phyloP scores from a whole-genome alignment of 2,797 vertebrate species.

The Rhinichthys osculus region DNA sequence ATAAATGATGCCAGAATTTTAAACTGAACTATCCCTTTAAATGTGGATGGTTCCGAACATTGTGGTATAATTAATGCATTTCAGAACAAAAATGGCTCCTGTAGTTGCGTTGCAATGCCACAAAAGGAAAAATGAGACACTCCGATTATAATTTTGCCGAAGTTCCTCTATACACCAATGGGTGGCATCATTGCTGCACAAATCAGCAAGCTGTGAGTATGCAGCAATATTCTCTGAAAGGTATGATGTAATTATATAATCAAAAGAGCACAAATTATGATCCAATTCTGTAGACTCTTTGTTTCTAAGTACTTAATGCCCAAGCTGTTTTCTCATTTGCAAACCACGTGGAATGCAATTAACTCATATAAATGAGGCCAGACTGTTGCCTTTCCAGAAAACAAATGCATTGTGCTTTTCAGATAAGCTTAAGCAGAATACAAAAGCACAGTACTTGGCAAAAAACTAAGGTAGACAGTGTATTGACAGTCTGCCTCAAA shows the following conservation, averaged over 20 bases:
- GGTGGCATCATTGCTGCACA: conserved; percentile 39
- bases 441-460: not conserved
- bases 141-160: not conserved
- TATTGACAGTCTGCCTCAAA: not conserved
- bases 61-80: not conserved
- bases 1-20: not conserved
- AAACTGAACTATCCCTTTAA: not conserved
- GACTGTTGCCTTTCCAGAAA: conserved; percentile 17
- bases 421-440: not conserved
- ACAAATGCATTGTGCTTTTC: conserved; percentile 19
- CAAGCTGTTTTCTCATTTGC: conserved; percentile 35
- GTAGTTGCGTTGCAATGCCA: not conserved
- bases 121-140: not conserved
- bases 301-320: conserved; percentile 40
- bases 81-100: conserved; percentile 12
- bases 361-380: not conserved
- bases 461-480: not conserved
- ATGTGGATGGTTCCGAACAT: not conserved
- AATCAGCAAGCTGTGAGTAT: not conserved
- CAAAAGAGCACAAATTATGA: conserved; percentile 51
- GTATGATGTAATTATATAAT: conserved; percentile 70
- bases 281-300: conserved; percentile 45
- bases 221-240: conserved; percentile 48
- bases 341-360: conserved; percentile 16
- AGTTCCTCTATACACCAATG: conserved; percentile 44